Percentiles rank a stretch among this genome's conserved stretches.
Evolutionary conservation across 2,888 invertebrate genomes (phyloP).

Genomic region (Lutraria lutraria): DNA sequence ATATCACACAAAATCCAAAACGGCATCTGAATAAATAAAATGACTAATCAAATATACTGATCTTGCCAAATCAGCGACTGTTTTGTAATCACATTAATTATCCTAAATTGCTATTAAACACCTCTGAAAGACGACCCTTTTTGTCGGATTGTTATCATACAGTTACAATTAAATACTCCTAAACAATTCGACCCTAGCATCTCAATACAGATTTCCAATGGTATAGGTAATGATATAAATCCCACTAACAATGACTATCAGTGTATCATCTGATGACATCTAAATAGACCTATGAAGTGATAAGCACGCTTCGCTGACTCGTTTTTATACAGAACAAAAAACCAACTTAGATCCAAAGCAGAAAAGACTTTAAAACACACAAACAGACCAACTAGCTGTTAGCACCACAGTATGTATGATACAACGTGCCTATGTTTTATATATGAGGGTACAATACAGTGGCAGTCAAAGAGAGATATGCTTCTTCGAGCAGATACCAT

Average conservation of each 20-base stretch:
- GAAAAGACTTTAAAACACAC: neutral
- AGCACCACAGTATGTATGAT: conserved; percentile 10
- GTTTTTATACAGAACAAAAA: neutral
- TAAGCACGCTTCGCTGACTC: conserved; percentile 2
- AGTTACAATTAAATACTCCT: conserved; percentile 15
- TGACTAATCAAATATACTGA: conserved; percentile 29
- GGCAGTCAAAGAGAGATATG: neutral
- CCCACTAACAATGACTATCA: conserved; percentile 10
- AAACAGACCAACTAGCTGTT: conserved; percentile 19
- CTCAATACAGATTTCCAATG: conserved; percentile 16
- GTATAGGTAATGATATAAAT: conserved; percentile 5
- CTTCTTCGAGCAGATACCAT: neutral
- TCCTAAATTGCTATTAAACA: conserved; percentile 45
- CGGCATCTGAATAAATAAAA: conserved; percentile 11
- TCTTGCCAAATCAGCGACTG: conserved; percentile 38
- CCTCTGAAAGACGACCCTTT: conserved; percentile 13
- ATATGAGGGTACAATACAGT: conserved; percentile 8
- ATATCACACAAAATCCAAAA: conserved; percentile 32
- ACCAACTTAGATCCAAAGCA: conserved; percentile 14
- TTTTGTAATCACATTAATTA: conserved; percentile 39
- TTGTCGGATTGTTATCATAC: neutral
- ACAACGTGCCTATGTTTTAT: conserved; percentile 17
- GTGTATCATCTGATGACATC: conserved; percentile 5
- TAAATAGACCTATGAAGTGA: neutral
- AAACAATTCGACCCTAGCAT: conserved; percentile 19